Base-by-base conservation (phyloP, 2,888 invertebrate genomes). In the Ectemnius continuus region DNA sequence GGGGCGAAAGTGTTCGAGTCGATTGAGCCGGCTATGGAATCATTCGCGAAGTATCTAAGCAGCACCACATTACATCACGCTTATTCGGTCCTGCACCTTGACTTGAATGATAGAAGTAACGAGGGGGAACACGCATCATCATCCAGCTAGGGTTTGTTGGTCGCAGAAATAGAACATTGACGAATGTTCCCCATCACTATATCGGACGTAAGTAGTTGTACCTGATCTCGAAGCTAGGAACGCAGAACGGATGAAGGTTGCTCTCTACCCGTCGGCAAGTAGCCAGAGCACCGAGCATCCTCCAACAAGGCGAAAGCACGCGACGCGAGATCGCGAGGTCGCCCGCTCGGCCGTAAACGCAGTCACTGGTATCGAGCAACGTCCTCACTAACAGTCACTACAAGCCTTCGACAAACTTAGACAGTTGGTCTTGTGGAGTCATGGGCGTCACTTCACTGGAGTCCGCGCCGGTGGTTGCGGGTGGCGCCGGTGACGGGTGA, bases 351-450 rank as follows among this genome's bases (percentile, higher is more conserved):
- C 75, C 79, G 64, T 69, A 73, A 80, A 76, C 61, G 62, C 65
- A 82, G 73, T 78, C 78, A 82, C 78, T 76, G 72, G 71, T 78
- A 72, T 76, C 76, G 73, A 78, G 65, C 80, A 74, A 80, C 66
- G 76, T 36, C 36, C 11, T 80, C 82, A 83, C 84, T 82, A 90
- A 88, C 87, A 88, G 88, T 90, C 94, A 96, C 96, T 97, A 97
- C 94, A 97, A 96, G 93, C 97, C 96, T 93, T 98, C 98, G 90
- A 98, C 98, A 93, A 97, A 98, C 92, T 97, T 97, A 87, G 96
- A 96, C 90, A 98, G 94, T 92, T 98, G 97, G 94, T 98, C 98
- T 92, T 97, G 97, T 89, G 97, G 96, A 86, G 97, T 97, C 93
- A 97, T 94, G 75, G 95, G 94, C 84, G 94, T 94, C 91, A 94